Conservation (phyloP, 2,888 invertebrate genomes). For the Penaeus monodon region DNA sequence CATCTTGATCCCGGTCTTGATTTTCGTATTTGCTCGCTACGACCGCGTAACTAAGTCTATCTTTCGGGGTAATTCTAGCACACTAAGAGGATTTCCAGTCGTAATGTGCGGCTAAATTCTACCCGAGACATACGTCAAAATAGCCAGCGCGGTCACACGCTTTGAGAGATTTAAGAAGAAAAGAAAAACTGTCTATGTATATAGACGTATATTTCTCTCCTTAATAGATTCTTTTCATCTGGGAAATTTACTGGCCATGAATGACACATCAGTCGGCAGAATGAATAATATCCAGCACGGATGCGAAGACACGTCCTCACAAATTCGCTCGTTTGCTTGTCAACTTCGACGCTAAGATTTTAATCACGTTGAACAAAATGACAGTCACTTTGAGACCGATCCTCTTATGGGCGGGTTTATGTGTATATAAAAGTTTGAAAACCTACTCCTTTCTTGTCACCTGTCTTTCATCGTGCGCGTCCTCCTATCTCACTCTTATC, state of each 20-base stretch:
- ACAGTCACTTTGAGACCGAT: constrained; percentile 16
- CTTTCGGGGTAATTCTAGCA: too few relatives aligned
- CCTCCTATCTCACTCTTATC: constrained; percentile 10
- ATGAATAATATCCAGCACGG: background rate
- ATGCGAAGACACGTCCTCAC: constrained; percentile 5
- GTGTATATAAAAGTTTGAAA: constrained; percentile 44
- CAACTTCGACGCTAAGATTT: constrained; percentile 11
- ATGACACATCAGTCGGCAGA: background rate
- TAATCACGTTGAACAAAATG: constrained; percentile 22
- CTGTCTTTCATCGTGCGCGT: constrained; percentile 37
- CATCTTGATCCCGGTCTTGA: too few relatives aligned
- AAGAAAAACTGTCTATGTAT: background rate
- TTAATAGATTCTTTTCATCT: background rate
- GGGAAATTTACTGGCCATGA: background rate
- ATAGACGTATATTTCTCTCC: background rate
- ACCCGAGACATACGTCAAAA: too few relatives aligned
- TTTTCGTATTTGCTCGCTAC: too few relatives aligned
- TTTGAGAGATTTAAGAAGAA: background rate
- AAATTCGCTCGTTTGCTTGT: constrained; percentile 7
- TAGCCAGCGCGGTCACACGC: background rate
- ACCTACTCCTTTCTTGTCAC: constrained; percentile 32
- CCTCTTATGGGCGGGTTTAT: constrained; percentile 24
- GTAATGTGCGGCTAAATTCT: too few relatives aligned
- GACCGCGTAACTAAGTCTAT: too few relatives aligned
- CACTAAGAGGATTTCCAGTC: too few relatives aligned